These are phyloP conservation scores for Notamacropus eugenii DNA, from an alignment of 2,797 vertebrate species.

Conservation along the genomic window DNA sequence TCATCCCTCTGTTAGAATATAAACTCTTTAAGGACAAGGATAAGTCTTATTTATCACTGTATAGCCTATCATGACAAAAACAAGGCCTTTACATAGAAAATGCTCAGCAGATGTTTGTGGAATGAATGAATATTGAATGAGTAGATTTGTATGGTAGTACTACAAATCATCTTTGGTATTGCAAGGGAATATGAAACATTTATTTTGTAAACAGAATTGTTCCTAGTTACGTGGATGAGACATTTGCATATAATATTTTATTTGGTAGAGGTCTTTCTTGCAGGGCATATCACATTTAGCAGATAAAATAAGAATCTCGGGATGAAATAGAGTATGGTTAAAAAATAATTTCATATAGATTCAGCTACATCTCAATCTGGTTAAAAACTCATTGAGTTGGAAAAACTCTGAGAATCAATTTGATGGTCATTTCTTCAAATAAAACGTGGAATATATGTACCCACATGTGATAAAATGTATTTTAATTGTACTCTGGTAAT, in stretches of 20 bases:
- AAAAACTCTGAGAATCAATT: not conserved
- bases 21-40: not conserved
- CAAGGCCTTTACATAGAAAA: not conserved
- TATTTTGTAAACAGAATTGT: constrained; percentile 1
- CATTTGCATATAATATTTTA: constrained; percentile 40
- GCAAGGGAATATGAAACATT: constrained; percentile 30
- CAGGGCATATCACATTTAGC: not conserved
- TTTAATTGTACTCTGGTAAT: constrained; percentile 46
- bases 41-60: not conserved
- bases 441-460: constrained; percentile 36
- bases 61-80: not conserved
- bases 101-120: not conserved
- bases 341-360: constrained; percentile 42
- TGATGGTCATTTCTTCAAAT: constrained; percentile 22
- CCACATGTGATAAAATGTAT: constrained; percentile 14
- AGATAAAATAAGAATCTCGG: constrained; percentile 12
- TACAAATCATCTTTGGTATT: constrained; percentile 28
- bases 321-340: constrained; percentile 26
- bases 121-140: constrained; percentile 19
- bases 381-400: constrained; percentile 19
- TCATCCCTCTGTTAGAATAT: not conserved
- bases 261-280: constrained; percentile 22
- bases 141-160: not conserved
- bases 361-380: constrained; percentile 27
- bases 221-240: constrained; percentile 47